Percentiles rank a stretch among this genome's conserved stretches.
Evolutionary conservation across 2,888 invertebrate genomes (phyloP).

Genomic region (Apamea monoglypha): DNA sequence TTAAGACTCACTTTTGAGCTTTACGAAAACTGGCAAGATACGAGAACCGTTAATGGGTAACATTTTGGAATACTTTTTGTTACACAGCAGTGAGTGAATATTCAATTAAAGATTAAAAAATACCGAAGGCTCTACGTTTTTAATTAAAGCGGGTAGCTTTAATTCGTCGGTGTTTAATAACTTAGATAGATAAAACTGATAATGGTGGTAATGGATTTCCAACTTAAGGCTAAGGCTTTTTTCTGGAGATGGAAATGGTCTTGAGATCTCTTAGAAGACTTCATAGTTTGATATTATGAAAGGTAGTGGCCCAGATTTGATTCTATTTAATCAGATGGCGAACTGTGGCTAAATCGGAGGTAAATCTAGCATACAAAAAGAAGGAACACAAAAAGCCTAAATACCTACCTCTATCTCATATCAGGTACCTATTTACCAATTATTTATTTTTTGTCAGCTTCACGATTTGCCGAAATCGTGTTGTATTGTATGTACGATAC

Average conservation of each 20-base stretch:
- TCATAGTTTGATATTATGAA: neutral
- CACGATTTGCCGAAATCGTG: slow-evolving; percentile 7
- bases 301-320: neutral
- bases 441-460: neutral
- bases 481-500: neutral
- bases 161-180: slow-evolving; percentile 6
- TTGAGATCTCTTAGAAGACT: slow-evolving; percentile 5
- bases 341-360: neutral
- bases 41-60: neutral
- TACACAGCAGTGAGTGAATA: neutral
- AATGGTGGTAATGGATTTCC: no score
- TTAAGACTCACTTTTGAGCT: neutral
- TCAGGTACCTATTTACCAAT: no score
- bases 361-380: neutral
- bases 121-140: neutral
- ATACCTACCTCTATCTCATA: no score
- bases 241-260: neutral
- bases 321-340: neutral
- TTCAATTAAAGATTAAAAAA: neutral
- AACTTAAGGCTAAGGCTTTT: no score
- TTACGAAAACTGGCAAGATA: neutral
- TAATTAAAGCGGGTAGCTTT: neutral
- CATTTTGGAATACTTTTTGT: neutral
- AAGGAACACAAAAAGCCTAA: neutral
- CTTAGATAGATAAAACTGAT: neutral